These are phyloP conservation scores for Tupiocoris notatus DNA, from an alignment of 2,888 invertebrate genomes.

Conservation along the genomic window DNA sequence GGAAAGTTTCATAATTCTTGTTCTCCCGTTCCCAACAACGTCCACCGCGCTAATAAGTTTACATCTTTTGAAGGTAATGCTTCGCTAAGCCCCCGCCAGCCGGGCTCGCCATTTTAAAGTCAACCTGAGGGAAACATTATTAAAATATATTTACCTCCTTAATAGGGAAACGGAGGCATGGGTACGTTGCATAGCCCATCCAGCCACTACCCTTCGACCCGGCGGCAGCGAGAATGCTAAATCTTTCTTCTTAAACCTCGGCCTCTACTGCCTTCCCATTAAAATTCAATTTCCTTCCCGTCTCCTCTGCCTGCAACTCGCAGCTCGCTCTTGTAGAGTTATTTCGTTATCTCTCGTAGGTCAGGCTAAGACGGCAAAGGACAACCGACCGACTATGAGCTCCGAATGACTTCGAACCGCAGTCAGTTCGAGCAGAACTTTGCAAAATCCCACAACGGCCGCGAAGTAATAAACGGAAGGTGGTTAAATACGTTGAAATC, in stretches of 20 bases:
- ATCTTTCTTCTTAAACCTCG: constrained; percentile 31
- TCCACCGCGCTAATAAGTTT: constrained; percentile 27
- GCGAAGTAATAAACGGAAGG: too few relatives aligned
- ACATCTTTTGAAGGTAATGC: constrained; percentile 22
- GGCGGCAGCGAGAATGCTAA: constrained; percentile 9
- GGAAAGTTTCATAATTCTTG: constrained; percentile 17
- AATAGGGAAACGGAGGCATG: neutral
- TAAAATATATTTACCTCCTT: constrained; percentile 35
- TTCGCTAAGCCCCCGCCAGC: constrained; percentile 13
- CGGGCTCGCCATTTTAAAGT: constrained; percentile 30
- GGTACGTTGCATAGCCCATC: neutral
- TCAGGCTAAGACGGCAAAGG: neutral
- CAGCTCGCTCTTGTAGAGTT: neutral
- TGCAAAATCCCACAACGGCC: neutral
- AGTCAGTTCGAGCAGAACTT: neutral
- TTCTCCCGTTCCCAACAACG: constrained; percentile 7
- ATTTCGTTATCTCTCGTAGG: neutral
- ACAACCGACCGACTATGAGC: neutral
- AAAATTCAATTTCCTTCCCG: constrained; percentile 32
- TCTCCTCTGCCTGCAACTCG: neutral
- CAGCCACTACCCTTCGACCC: neutral
- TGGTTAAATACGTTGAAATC: too few relatives aligned
- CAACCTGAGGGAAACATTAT: constrained; percentile 36
- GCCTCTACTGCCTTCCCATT: constrained; percentile 26
- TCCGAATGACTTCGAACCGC: neutral